A percentile compares a stretch with the other conserved stretches of the same genome.
Conservation (phyloP, 2,888 invertebrate genomes). For the Epistrophella euchroma region DNA sequence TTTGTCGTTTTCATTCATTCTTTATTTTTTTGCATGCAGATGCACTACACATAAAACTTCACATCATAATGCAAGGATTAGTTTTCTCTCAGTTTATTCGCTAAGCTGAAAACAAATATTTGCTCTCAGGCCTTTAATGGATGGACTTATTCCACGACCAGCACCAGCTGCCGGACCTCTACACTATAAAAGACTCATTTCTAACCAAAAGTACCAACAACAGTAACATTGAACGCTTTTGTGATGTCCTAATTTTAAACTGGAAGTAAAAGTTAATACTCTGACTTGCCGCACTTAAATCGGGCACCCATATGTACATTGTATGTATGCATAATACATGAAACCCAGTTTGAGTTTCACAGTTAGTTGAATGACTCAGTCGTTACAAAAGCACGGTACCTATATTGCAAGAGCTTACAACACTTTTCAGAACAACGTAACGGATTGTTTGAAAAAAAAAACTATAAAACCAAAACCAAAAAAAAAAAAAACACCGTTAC, state of each 20-base stretch:
- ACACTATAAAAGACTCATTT: background rate
- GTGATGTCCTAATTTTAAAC: background rate
- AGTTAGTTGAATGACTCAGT: slow-evolving; percentile 57
- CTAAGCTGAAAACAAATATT: background rate
- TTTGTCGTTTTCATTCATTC: no score
- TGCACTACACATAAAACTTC: no score
- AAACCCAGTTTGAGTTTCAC: slow-evolving; percentile 55
- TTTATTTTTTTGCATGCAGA: no score
- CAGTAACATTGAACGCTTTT: background rate
- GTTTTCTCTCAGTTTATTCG: background rate
- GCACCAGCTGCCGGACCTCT: background rate
- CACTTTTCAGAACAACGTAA: slow-evolving; percentile 37
- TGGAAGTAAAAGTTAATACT: slow-evolving; percentile 50
- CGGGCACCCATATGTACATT: no score
- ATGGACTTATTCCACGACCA: background rate
- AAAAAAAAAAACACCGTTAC: slow-evolving; percentile 25
- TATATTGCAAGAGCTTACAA: background rate
- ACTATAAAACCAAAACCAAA: background rate
- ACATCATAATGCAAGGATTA: background rate
- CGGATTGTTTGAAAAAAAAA: slow-evolving; percentile 42
- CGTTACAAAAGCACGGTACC: background rate
- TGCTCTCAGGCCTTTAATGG: background rate
- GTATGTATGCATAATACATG: background rate
- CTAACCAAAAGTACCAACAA: background rate
- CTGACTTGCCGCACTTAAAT: background rate